Evolutionary conservation across 2,113 vertebrate genomes (phyloP).

Genomic region (Xiphophorus maculatus): DNA sequence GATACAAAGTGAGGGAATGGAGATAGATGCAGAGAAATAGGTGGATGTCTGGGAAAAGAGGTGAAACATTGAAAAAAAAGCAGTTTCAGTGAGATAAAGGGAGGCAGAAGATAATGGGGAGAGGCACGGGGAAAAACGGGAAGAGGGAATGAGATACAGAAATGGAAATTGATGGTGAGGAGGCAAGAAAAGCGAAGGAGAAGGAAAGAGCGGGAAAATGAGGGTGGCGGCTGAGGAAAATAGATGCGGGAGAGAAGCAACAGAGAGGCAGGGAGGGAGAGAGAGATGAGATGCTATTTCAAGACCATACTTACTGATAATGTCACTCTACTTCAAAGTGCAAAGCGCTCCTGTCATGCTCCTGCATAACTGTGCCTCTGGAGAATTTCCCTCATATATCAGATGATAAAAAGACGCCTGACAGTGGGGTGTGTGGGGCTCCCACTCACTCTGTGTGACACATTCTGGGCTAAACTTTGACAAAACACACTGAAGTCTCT

Average conservation of each 20-base stretch:
- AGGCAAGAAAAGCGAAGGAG: slow-evolving; percentile 24
- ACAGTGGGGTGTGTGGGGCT: slow-evolving; percentile 51
- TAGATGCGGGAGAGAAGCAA: slow-evolving; percentile 46
- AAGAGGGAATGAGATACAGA: slow-evolving; percentile 3
- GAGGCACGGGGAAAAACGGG: slow-evolving; percentile 21
- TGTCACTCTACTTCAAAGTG: slow-evolving; percentile 83
- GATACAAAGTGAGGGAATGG: slow-evolving; percentile 7
- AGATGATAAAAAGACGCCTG: slow-evolving; percentile 74
- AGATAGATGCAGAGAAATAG: slow-evolving; percentile 17
- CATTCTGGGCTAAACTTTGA: slow-evolving; percentile 47
- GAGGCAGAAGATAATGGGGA: slow-evolving; percentile 25
- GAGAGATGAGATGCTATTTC: slow-evolving; percentile 77
- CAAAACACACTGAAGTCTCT: slow-evolving; percentile 46
- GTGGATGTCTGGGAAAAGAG: slow-evolving; percentile 6
- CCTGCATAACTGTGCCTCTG: slow-evolving; percentile 64
- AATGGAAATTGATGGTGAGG: slow-evolving; percentile 43
- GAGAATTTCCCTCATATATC: slow-evolving; percentile 76
- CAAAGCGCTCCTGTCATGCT: slow-evolving; percentile 76
- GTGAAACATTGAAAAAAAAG: slow-evolving; percentile 2
- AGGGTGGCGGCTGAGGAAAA: slow-evolving; percentile 40
- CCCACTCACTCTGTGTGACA: slow-evolving; percentile 42
- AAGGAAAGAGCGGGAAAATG: slow-evolving; percentile 30
- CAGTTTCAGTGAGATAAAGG: slow-evolving; percentile 27
- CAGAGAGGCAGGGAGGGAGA: slow-evolving; percentile 54
- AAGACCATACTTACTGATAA: slow-evolving; percentile 80